Evolutionary conservation across 2,113 vertebrate genomes (phyloP).

Genomic region (Gallinago jamesoni): DNA sequence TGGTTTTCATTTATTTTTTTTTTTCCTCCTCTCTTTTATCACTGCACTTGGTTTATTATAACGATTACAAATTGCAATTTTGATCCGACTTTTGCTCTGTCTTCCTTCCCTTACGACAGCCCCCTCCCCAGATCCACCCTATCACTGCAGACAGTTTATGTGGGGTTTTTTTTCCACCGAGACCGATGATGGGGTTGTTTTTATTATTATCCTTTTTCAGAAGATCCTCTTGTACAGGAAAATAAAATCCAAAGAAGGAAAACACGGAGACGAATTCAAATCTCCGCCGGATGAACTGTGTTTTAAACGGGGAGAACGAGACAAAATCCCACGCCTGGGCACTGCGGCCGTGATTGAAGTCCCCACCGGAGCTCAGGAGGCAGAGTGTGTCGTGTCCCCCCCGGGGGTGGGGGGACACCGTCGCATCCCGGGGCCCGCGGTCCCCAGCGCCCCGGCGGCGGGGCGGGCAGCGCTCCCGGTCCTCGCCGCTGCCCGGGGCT

Average conservation of each 20-base stretch:
- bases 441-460: background rate
- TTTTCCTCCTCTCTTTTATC: constrained; percentile 19
- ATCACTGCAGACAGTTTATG: background rate
- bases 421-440: no score
- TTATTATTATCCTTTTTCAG: background rate
- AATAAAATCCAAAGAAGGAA: background rate
- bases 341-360: background rate
- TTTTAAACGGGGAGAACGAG: background rate
- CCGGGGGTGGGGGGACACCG: background rate
- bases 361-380: background rate
- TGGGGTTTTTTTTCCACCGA: background rate
- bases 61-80: constrained; percentile 83
- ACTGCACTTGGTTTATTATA: constrained; percentile 82
- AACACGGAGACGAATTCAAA: background rate
- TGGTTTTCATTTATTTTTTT: background rate
- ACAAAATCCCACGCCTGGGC: background rate
- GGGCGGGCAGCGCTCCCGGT: accelerated
- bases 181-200: no score
- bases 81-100: constrained; percentile 74
- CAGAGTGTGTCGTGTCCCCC: background rate
- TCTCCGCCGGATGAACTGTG: background rate
- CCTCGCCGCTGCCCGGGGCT: background rate
- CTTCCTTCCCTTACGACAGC: background rate
- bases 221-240: background rate
- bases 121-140: background rate